A percentile compares a stretch with the other conserved stretches of the same genome.
Conservation (phyloP, 2,888 invertebrate species). For the Cerastis rubricosa region DNA sequence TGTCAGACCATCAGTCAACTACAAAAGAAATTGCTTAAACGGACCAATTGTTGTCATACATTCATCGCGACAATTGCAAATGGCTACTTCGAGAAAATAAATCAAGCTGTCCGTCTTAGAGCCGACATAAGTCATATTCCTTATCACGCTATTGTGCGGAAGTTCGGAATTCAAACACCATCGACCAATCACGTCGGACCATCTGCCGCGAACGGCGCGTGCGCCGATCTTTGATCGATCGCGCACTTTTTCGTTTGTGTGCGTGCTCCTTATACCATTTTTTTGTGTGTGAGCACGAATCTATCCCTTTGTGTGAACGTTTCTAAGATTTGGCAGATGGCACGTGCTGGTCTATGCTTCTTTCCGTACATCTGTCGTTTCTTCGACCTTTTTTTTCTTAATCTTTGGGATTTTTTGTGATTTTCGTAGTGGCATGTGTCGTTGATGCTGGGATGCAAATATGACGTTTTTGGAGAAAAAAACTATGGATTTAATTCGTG, state of each 20-base stretch:
- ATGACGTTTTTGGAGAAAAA: constrained; percentile 82
- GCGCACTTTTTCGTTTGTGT: constrained; percentile 74
- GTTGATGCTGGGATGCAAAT: constrained; percentile 85
- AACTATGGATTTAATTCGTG: constrained; percentile 78
- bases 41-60: constrained; percentile 70
- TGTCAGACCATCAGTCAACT: constrained; percentile 63
- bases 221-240: constrained; percentile 86
- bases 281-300: constrained; percentile 74
- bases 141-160: constrained; percentile 87
- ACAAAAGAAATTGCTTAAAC: constrained; percentile 70
- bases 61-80: constrained; percentile 68
- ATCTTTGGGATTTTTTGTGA: constrained; percentile 76
- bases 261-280: constrained; percentile 74
- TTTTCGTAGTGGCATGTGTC: constrained; percentile 81
- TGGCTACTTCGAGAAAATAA: constrained; percentile 74
- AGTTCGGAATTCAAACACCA: constrained; percentile 84
- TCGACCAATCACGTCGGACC: constrained; percentile 85
- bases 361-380: constrained; percentile 88
- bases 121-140: constrained; percentile 82
- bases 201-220: constrained; percentile 86
- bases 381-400: constrained; percentile 79
- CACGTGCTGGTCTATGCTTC: constrained; percentile 86
- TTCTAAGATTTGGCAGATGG: constrained; percentile 90
- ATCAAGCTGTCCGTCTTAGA: constrained; percentile 73
- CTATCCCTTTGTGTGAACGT: constrained; percentile 82